Evolutionary conservation across 1,140 invertebrate species (phyloP).

Genomic region (Euwallacea similis): DNA sequence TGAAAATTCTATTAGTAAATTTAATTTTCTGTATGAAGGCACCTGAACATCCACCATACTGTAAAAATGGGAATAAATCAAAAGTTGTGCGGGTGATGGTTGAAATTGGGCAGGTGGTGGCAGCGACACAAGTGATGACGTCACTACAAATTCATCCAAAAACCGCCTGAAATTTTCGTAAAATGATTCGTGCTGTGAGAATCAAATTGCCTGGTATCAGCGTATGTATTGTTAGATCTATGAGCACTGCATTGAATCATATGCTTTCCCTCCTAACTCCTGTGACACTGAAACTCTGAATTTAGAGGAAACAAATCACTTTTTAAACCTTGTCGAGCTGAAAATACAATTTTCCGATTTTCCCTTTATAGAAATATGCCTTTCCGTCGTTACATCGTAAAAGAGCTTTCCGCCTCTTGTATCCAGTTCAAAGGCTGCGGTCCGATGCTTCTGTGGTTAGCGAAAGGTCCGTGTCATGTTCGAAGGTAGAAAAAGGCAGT

Average conservation of each 20-base stretch:
- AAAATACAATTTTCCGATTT: not conserved
- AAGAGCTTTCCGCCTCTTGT: slow-evolving; percentile 21
- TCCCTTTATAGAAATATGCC: slow-evolving; percentile 12
- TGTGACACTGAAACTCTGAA: not conserved
- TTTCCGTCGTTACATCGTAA: slow-evolving; percentile 14
- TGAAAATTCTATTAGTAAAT: too few relatives aligned
- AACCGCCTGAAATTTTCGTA: slow-evolving; percentile 30
- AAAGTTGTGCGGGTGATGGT: too few relatives aligned
- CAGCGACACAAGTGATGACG: slow-evolving; percentile 16
- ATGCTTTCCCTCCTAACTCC: not conserved
- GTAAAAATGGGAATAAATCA: too few relatives aligned
- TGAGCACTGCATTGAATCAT: not conserved
- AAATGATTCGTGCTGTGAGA: slow-evolving; percentile 27
- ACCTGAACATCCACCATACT: too few relatives aligned
- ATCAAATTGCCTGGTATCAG: slow-evolving; percentile 16
- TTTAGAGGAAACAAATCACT: not conserved
- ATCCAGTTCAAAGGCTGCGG: slow-evolving; percentile 25
- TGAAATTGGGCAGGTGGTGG: not conserved
- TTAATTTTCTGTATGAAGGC: too few relatives aligned
- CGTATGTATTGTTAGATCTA: slow-evolving; percentile 13
- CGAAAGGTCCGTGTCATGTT: slow-evolving; percentile 20
- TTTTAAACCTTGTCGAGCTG: not conserved
- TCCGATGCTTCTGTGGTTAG: slow-evolving; percentile 6
- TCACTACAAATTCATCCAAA: slow-evolving; percentile 19
- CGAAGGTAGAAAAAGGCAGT: not conserved